Percentiles rank a stretch among this genome's conserved stretches.
These are phyloP conservation scores for Seira ritae DNA, from an alignment of 2,888 invertebrate species.

Conservation along the genomic window DNA sequence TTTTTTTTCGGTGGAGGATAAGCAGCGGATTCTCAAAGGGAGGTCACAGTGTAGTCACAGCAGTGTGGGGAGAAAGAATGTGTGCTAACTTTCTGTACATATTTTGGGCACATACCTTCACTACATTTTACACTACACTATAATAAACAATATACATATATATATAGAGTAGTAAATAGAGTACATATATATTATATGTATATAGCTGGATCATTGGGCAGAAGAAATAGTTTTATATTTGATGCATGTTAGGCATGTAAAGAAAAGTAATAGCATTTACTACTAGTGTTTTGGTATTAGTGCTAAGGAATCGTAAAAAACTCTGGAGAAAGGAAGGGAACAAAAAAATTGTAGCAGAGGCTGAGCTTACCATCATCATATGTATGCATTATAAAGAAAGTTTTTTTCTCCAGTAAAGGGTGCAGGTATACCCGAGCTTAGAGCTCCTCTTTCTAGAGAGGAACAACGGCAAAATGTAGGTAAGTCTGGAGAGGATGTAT, in stretches of 20 bases:
- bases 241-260: background rate
- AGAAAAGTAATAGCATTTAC: conserved; percentile 53
- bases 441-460: no score
- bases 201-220: background rate
- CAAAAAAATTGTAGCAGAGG: background rate
- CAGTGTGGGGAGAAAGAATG: conserved; percentile 66
- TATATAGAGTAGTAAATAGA: background rate
- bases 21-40: conserved; percentile 65
- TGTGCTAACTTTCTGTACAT: conserved; percentile 47
- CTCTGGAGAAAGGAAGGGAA: background rate
- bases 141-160: conserved; percentile 13
- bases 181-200: background rate
- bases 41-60: conserved; percentile 66
- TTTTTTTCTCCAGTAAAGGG: no score
- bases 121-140: conserved; percentile 31
- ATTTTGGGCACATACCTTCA: conserved; percentile 50
- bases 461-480: background rate
- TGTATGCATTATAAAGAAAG: background rate
- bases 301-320: conserved; percentile 44
- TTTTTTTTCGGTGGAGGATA: conserved; percentile 54
- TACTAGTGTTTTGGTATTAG: conserved; percentile 48
- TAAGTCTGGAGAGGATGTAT: background rate
- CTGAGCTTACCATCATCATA: background rate
- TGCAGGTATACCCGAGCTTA: background rate
- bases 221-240: background rate